Evolutionary conservation across 2,113 vertebrate species (phyloP).

Genomic region (Conger conger): DNA sequence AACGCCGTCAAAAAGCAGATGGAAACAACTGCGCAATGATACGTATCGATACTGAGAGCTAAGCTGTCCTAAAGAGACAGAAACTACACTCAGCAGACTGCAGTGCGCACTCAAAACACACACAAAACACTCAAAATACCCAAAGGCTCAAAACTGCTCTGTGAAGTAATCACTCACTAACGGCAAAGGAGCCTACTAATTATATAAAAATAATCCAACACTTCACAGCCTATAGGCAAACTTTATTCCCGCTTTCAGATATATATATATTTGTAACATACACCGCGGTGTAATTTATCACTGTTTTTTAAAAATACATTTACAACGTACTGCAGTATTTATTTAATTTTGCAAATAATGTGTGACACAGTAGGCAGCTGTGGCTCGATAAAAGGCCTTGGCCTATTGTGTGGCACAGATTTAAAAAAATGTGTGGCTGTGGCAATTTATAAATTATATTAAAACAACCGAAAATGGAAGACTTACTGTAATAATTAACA

Average conservation of each 20-base stretch:
- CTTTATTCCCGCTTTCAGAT: too few species aligned
- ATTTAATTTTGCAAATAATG: not conserved
- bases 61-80: not conserved
- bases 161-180: too few species aligned
- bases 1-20: conserved; percentile 3
- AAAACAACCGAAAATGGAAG: not conserved
- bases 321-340: not conserved
- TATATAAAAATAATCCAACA: too few species aligned
- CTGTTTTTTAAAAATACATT: too few species aligned
- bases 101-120: not conserved
- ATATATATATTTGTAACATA: too few species aligned
- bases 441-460: not conserved
- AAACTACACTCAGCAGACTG: not conserved
- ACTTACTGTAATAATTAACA: not conserved
- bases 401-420: not conserved
- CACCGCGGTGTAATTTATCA: too few species aligned
- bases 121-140: not conserved
- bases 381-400: not conserved
- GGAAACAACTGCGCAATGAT: not conserved
- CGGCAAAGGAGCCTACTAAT: too few species aligned
- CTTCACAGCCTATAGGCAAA: too few species aligned
- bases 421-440: not conserved
- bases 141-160: too few species aligned
- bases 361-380: not conserved
- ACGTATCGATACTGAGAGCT: not conserved